Conservation (phyloP, 2,797 vertebrate genomes). For the Astyanax mexicanus region DNA sequence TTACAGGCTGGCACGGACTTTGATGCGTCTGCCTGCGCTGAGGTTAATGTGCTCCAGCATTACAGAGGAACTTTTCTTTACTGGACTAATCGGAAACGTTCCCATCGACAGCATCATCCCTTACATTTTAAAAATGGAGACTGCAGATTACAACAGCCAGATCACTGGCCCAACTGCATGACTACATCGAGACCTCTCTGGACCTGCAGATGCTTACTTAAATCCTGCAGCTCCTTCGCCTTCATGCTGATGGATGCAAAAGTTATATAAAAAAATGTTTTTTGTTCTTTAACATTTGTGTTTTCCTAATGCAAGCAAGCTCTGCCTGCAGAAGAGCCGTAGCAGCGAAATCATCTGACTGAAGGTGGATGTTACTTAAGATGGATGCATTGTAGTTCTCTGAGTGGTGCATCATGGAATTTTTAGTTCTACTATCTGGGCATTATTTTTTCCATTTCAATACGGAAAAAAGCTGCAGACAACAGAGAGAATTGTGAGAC, state of each 20-base stretch:
- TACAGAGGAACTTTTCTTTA: slow-evolving; percentile 99
- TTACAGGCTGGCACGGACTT: slow-evolving; percentile 92
- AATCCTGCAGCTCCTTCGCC: slow-evolving; percentile 22
- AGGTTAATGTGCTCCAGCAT: slow-evolving; percentile 97
- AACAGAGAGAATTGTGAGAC: neutral
- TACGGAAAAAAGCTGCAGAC: neutral
- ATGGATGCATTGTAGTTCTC: slow-evolving; percentile 24
- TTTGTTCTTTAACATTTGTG: slow-evolving; percentile 6
- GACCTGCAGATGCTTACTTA: slow-evolving; percentile 15
- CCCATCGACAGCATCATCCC: slow-evolving; percentile 99
- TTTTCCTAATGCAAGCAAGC: slow-evolving; percentile 25
- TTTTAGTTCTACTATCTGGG: slow-evolving; percentile 17
- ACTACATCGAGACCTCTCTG: slow-evolving; percentile 43
- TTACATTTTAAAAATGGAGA: slow-evolving; percentile 99
- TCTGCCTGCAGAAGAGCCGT: slow-evolving; percentile 39
- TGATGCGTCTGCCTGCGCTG: slow-evolving; percentile 93
- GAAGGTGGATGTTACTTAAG: slow-evolving; percentile 11
- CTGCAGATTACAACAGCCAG: slow-evolving; percentile 96
- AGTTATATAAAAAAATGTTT: neutral
- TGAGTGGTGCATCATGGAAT: slow-evolving; percentile 26
- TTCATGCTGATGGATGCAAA: slow-evolving; percentile 31
- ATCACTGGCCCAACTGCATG: slow-evolving; percentile 86
- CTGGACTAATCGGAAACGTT: slow-evolving; percentile 96
- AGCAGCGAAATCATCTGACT: slow-evolving; percentile 19
- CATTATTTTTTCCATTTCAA: neutral